phyloP scores from a whole-genome alignment of 1,140 invertebrate species.

The Sycobia sp. region DNA sequence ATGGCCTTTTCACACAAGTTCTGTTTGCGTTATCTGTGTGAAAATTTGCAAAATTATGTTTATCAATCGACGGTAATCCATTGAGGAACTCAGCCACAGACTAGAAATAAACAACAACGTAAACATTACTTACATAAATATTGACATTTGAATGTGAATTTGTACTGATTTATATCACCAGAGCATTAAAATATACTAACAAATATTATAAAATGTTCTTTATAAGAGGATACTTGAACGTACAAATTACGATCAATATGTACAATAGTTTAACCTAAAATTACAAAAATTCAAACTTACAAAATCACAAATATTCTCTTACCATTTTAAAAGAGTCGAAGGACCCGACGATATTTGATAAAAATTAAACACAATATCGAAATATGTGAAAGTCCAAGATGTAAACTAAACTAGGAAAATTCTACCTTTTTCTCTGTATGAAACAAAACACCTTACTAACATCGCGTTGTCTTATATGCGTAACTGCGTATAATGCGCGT shows the following conservation, averaged over 20 bases:
- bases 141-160: too few relatives aligned
- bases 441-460: conserved; percentile 25
- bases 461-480: too few relatives aligned
- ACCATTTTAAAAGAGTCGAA: conserved; percentile 44
- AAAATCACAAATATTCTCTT: conserved; percentile 18
- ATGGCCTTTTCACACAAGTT: conserved; percentile 82
- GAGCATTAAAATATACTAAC: too few relatives aligned
- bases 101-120: conserved; percentile 63
- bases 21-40: conserved; percentile 84
- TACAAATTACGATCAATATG: background rate
- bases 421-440: background rate
- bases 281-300: background rate
- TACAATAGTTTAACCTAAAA: conserved; percentile 2
- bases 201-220: background rate
- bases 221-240: background rate
- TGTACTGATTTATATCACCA: too few relatives aligned
- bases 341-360: conserved; percentile 17
- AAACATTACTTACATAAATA: too few relatives aligned
- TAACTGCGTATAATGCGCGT: too few relatives aligned
- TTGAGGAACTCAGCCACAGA: conserved; percentile 87
- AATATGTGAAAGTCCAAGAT: background rate
- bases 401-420: conserved; percentile 10
- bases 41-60: conserved; percentile 88
- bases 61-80: conserved; percentile 87
- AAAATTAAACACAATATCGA: conserved; percentile 1